These are phyloP conservation scores for Mesembrinibis cayennensis DNA, from an alignment of 2,113 vertebrate species.

Conservation along the genomic window DNA sequence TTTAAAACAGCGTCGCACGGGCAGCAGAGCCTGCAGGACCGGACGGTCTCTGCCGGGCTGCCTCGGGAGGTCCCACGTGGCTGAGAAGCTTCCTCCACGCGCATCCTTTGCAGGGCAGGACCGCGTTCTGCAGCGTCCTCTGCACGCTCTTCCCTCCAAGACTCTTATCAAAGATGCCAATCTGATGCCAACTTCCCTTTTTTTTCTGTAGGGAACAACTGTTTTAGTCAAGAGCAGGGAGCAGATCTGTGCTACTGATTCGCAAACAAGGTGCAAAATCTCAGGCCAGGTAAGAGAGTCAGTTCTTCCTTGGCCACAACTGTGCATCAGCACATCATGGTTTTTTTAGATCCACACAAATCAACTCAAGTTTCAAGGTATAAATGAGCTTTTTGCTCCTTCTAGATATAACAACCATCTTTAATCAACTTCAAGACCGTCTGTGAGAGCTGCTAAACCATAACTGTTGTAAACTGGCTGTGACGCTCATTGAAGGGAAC, in stretches of 20 bases:
- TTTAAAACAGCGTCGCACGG: background rate
- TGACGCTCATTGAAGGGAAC: fast-evolving
- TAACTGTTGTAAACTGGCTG: background rate
- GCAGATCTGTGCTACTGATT: background rate
- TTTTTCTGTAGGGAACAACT: background rate
- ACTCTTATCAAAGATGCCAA: background rate
- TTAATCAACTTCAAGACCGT: background rate
- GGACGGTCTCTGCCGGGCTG: background rate
- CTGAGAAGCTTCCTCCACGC: background rate
- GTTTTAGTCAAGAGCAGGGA: background rate
- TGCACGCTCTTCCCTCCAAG: background rate
- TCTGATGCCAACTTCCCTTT: background rate
- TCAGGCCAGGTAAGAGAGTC: background rate
- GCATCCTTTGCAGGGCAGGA: background rate
- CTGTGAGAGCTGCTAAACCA: background rate
- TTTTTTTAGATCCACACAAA: background rate
- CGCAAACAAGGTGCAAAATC: background rate
- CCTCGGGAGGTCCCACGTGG: background rate
- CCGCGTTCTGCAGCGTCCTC: background rate
- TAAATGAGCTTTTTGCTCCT: background rate
- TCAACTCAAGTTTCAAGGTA: background rate
- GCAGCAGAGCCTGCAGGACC: fast-evolving
- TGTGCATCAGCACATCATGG: background rate
- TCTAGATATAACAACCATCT: background rate
- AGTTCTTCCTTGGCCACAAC: background rate